Evolutionary conservation across 2,797 vertebrate species (phyloP).

Genomic region (Fringilla coelebs): DNA sequence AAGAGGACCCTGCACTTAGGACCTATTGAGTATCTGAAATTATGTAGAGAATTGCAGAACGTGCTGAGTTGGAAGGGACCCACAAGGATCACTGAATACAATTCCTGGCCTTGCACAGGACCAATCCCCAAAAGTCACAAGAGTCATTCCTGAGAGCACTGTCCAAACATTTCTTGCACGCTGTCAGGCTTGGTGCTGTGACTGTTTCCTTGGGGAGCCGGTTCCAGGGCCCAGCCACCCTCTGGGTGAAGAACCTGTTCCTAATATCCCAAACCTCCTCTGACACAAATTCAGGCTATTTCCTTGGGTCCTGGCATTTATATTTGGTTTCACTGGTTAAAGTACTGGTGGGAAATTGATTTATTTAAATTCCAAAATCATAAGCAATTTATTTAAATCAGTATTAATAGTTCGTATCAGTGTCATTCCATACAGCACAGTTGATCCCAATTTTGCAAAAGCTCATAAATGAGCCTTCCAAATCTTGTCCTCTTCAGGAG

Average conservation of each 20-base stretch:
- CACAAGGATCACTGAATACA: neutral
- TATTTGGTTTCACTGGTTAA: neutral
- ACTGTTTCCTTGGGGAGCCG: neutral
- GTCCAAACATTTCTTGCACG: neutral
- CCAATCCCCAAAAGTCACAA: neutral
- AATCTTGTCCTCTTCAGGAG: neutral
- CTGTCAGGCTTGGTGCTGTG: neutral
- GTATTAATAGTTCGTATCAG: neutral
- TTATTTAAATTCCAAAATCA: neutral
- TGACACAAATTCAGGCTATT: neutral
- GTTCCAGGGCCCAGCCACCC: neutral
- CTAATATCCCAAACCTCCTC: neutral
- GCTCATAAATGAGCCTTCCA: neutral
- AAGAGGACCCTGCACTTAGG: neutral
- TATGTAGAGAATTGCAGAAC: neutral
- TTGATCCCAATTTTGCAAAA: neutral
- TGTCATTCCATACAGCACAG: neutral
- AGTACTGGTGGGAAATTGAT: neutral
- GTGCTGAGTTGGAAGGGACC: neutral
- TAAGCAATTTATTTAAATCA: neutral
- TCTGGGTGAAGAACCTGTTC: neutral
- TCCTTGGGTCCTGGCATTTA: accelerated
- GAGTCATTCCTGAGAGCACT: neutral
- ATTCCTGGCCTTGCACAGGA: neutral
- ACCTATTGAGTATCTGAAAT: neutral